Base-by-base conservation (phyloP, 2,113 vertebrate species). In the Petromus typicus region DNA sequence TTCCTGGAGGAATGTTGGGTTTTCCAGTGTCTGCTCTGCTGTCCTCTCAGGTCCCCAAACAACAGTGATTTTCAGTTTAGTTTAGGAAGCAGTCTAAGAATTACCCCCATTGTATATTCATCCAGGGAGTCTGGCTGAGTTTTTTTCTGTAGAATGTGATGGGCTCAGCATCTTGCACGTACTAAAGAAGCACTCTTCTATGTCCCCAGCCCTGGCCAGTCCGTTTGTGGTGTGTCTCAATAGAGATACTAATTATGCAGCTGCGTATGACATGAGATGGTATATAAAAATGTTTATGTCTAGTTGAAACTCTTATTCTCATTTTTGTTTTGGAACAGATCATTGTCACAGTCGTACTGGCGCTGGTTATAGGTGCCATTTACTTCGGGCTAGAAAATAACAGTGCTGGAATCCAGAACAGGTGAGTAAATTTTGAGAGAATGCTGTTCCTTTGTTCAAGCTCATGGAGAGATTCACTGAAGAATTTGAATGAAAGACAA, bases 351-450 rank as follows among this genome's bases (percentile, higher is more conserved):
- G 0, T 97, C 69, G 43, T 99, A 59, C 98, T 99, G 85, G 99
- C 98, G 69, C 95, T 99, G 76, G 10, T 99, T 34, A 98, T 99
- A 4, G 99, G 99, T 20, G 98, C 98, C 14, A 98, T 99, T 96
- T 99, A 99, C 98, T 99, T 99, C 88, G 96, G 94, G 1, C 98
- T 99, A 7, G 45, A 98, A 83, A 17, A 98, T 0, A 97, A 99
- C 81, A 0, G 37, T 0, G 54, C 98, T 7, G 99, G 99, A 34
- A 97, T 99, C 0, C 99, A 99, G 97, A 99, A 99, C 98, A 99
- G 99, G 99, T 99, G 71, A 97, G 98, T 97, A 45, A 78, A 71
- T 80, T 86, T 91, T 54, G 1, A 73, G 54, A 87, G 87, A 61
- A 56, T 66, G n/a, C 17, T 79, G 0, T 82, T 40, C 17, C 27